Evolutionary conservation across 2,888 invertebrate species (phyloP).

Genomic region (Microctonus aethiopoides): DNA sequence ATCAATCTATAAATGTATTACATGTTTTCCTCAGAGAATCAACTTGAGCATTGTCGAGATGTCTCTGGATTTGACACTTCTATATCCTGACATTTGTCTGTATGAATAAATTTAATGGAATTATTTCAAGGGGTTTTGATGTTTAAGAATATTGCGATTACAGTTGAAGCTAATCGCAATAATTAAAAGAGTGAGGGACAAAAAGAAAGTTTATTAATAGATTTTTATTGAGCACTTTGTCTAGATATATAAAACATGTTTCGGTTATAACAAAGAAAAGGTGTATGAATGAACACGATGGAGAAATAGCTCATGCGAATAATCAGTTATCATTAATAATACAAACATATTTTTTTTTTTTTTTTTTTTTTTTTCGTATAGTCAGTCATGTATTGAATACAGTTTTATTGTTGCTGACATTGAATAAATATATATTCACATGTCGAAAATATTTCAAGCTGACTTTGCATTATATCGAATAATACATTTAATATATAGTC

Average conservation of each 20-base stretch:
- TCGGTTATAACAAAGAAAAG: conserved; percentile 13
- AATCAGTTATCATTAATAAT: conserved; percentile 17
- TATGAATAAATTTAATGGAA: background rate
- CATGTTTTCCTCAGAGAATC: background rate
- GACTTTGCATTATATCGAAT: background rate
- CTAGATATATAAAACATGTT: too few relatives aligned
- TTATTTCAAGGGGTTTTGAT: too few relatives aligned
- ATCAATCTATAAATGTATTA: too few relatives aligned
- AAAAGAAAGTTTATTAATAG: too few relatives aligned
- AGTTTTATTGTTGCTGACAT: background rate
- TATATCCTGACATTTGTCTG: conserved; percentile 5
- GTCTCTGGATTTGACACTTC: background rate
- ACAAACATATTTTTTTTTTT: too few relatives aligned
- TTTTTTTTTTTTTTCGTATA: too few relatives aligned
- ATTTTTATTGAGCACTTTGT: conserved; percentile 27
- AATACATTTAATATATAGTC: too few relatives aligned
- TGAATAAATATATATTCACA: background rate
- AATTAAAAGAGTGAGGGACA: too few relatives aligned
- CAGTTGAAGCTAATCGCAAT: too few relatives aligned
- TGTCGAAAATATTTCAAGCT: background rate
- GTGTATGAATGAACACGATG: background rate
- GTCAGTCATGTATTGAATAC: background rate
- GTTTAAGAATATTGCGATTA: too few relatives aligned
- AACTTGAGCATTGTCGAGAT: background rate
- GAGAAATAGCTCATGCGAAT: conserved; percentile 23